phyloP scores from a whole-genome alignment of 1,140 invertebrate species.

The Drosophila seguyi region DNA sequence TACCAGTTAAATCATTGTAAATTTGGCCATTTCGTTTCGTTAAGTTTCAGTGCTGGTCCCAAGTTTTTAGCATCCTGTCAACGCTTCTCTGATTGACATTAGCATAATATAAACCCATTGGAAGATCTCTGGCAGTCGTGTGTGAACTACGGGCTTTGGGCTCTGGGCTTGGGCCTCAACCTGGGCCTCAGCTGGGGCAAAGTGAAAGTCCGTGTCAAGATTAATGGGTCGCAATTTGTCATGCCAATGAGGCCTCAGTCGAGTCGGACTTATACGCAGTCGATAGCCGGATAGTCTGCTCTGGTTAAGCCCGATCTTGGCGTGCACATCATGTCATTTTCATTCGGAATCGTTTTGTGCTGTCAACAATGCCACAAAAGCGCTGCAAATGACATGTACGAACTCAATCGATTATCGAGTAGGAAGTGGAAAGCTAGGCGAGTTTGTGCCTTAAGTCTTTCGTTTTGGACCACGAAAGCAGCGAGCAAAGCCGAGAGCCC shows the following conservation, averaged over 20 bases:
- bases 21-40: too few species aligned
- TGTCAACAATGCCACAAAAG: conserved; percentile 81
- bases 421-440: conserved; percentile 61
- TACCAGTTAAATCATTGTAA: not conserved
- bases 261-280: conserved; percentile 22
- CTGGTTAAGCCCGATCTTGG: conserved; percentile 48
- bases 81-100: conserved; percentile 72
- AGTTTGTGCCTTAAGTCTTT: conserved; percentile 80
- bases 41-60: conserved; percentile 10
- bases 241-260: conserved; percentile 53
- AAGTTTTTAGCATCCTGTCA: conserved; percentile 61
- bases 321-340: conserved; percentile 79
- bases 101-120: conserved; percentile 56
- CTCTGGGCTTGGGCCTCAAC: conserved; percentile 18
- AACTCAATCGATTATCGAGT: conserved; percentile 82
- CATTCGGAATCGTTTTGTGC: conserved; percentile 74
- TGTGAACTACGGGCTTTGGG: conserved; percentile 44
- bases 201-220: conserved; percentile 78
- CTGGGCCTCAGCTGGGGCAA: conserved; percentile 36
- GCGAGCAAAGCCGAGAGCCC: conserved; percentile 37
- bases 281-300: conserved; percentile 36
- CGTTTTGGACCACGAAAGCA: conserved; percentile 53
- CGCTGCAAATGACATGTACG: conserved; percentile 80
- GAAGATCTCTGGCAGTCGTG: conserved; percentile 20
- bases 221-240: conserved; percentile 80